phyloP scores from a whole-genome alignment of 2,113 vertebrate genomes.

The Genyomyrus donnyi region DNA sequence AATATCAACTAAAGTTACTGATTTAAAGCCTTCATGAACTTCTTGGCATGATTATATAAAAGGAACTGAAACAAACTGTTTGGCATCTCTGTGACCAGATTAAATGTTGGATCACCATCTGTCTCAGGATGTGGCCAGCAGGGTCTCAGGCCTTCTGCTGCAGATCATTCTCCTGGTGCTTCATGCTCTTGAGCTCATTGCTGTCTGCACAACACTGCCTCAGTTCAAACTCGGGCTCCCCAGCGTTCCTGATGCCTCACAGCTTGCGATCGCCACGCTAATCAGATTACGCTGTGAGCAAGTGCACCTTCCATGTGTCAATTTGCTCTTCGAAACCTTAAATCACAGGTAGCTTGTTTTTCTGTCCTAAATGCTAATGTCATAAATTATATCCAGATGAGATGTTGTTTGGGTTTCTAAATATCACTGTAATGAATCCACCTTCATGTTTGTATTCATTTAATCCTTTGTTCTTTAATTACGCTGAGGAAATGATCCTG shows the following conservation, averaged over 20 bases:
- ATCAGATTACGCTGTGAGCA: background rate
- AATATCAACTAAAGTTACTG: background rate
- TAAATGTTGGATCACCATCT: background rate
- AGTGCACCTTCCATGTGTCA: background rate
- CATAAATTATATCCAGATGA: background rate
- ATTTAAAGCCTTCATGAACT: background rate
- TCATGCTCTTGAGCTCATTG: background rate
- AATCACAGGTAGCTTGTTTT: slow-evolving; percentile 1
- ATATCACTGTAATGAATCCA: background rate
- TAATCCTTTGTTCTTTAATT: slow-evolving; percentile 12
- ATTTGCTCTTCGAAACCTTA: background rate
- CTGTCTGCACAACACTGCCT: background rate
- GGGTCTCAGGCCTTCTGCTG: background rate
- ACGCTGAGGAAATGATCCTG: background rate
- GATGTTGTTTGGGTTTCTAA: background rate
- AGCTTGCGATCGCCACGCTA: background rate
- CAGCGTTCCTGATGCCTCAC: background rate
- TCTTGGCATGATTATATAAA: background rate
- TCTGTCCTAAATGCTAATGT: background rate
- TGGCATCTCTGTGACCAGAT: background rate
- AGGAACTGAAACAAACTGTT: background rate
- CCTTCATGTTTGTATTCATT: background rate
- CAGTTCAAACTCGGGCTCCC: background rate
- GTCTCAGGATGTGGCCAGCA: background rate
- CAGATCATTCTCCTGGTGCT: background rate